A percentile compares a stretch with the other conserved stretches of the same genome.
Evolutionary conservation across 2,797 vertebrate genomes (phyloP).

Genomic region (Lates japonicus): DNA sequence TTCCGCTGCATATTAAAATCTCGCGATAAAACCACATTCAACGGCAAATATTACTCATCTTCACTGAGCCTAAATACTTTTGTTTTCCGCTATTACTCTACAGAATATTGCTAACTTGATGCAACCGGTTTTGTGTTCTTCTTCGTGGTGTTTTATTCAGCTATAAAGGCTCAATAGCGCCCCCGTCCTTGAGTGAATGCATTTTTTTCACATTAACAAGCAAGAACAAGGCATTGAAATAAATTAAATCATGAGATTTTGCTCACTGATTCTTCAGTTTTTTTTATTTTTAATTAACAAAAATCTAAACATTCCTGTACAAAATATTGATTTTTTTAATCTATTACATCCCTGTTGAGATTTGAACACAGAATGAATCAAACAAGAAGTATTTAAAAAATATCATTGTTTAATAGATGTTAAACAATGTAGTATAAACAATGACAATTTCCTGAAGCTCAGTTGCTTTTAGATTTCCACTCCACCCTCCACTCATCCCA

Average conservation of each 20-base stretch:
- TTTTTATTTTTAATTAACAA: neutral
- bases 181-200: neutral
- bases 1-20: fast-evolving
- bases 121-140: conserved; percentile 18
- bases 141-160: conserved; percentile 4
- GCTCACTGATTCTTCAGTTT: neutral
- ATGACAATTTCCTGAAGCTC: conserved; percentile 32
- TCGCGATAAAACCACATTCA: too few species aligned
- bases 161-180: fast-evolving
- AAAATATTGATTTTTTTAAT: neutral
- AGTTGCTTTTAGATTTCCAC: conserved; percentile 88
- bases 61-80: fast-evolving
- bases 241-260: neutral
- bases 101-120: conserved; percentile 12
- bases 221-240: neutral
- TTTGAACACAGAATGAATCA: neutral
- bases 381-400: neutral
- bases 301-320: neutral
- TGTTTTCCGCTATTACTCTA: neutral
- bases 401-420: conserved; percentile 4
- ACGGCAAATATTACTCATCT: fast-evolving
- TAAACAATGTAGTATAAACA: neutral
- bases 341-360: neutral
- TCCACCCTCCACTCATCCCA: conserved; percentile 92
- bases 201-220: too few species aligned